Evolutionary conservation across 2,113 vertebrate genomes (phyloP).

Genomic region (Pantherophis guttatus): DNA sequence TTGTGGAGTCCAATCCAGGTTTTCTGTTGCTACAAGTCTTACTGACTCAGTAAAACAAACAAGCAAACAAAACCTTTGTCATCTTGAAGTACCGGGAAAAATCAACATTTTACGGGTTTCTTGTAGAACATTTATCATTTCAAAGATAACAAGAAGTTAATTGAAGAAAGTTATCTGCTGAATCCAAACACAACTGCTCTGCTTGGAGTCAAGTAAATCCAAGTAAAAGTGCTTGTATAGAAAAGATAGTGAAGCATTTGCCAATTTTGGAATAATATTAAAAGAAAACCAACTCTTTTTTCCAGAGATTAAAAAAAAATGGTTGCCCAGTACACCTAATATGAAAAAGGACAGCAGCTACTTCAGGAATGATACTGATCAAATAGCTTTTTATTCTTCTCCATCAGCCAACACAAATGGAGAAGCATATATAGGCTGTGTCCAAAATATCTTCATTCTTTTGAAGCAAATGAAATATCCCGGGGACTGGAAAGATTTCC

Average conservation of each 20-base stretch:
- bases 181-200: neutral
- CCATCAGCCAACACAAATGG: slow-evolving; percentile 1
- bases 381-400: neutral
- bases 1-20: too few relatives aligned
- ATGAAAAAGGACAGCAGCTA: neutral
- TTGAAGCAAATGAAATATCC: neutral
- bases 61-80: neutral
- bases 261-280: neutral
- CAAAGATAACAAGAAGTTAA: neutral
- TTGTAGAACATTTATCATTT: neutral
- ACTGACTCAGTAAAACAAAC: neutral
- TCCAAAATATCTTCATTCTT: slow-evolving; percentile 9
- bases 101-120: neutral
- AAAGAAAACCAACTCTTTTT: neutral
- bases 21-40: too few relatives aligned
- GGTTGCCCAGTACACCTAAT: neutral
- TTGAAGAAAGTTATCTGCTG: neutral
- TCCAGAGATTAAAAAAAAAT: neutral
- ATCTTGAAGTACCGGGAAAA: neutral
- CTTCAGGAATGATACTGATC: neutral
- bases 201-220: neutral
- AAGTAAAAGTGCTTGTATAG: neutral
- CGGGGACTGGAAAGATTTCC: neutral
- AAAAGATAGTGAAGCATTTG: slow-evolving; percentile 11
- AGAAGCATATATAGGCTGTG: neutral